Percentiles rank a stretch among this genome's conserved stretches.
phyloP scores from a whole-genome alignment of 1,140 invertebrate species.

The Dendrolimus kikuchii region DNA sequence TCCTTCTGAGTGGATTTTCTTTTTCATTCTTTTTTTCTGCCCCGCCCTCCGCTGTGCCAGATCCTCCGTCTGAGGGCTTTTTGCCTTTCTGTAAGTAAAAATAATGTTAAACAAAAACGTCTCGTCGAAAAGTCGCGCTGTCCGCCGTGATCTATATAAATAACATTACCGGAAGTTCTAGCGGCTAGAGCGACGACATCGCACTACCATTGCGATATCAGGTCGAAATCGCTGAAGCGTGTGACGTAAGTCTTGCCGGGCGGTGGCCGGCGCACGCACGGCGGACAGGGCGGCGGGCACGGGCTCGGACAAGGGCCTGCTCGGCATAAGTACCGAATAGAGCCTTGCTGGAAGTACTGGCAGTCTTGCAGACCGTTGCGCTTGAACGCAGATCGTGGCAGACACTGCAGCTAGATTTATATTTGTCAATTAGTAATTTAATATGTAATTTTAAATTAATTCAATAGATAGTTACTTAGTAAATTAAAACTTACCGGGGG shows the following conservation, averaged over 20 bases:
- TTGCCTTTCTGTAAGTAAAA: conserved; percentile 38
- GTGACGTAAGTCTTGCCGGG: conserved; percentile 62
- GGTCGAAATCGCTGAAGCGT: conserved; percentile 61
- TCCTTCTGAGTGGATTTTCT: conserved; percentile 58
- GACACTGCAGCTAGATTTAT: conserved; percentile 50
- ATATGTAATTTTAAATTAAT: not conserved
- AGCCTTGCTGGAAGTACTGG: conserved; percentile 65
- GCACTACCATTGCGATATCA: conserved; percentile 57
- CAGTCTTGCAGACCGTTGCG: conserved; percentile 66
- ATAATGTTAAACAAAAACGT: conserved; percentile 5
- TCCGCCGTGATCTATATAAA: conserved; percentile 37
- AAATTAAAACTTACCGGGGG: conserved; percentile 41
- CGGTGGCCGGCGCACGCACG: conserved; percentile 57
- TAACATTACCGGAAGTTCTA: conserved; percentile 36
- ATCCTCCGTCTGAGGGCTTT: conserved; percentile 19
- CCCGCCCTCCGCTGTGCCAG: conserved; percentile 38
- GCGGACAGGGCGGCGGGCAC: conserved; percentile 54
- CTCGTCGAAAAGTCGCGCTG: conserved; percentile 9
- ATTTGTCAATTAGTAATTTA: too few species aligned
- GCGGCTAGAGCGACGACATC: conserved; percentile 18
- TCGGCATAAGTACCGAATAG: conserved; percentile 63
- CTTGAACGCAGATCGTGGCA: conserved; percentile 68
- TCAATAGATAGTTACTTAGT: too few species aligned
- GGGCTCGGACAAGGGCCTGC: conserved; percentile 35
- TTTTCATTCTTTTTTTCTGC: conserved; percentile 53